A percentile compares a stretch with the other conserved stretches of the same genome.
Conservation (phyloP, 2,888 invertebrate genomes). For the Brenthis daphne region DNA sequence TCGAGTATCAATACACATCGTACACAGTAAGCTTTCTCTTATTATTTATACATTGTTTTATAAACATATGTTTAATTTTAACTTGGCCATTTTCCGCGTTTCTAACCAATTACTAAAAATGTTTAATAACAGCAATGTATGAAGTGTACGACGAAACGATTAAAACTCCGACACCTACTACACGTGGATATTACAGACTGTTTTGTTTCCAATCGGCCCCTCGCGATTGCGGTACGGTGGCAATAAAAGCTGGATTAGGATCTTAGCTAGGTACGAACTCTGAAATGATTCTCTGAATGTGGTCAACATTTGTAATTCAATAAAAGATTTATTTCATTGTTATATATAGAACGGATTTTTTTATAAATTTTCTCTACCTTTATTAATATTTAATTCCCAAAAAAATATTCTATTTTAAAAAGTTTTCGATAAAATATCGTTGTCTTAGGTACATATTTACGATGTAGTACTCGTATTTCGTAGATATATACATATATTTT, state of each 20-base stretch:
- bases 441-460: too few relatives aligned
- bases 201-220: constrained; percentile 39
- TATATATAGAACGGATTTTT: background rate
- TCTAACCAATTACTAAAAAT: constrained; percentile 13
- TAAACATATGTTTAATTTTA: background rate
- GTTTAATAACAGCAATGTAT: constrained; percentile 20
- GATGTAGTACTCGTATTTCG: too few relatives aligned
- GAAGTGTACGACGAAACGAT: constrained; percentile 29
- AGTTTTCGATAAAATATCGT: too few relatives aligned
- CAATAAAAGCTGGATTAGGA: constrained; percentile 37
- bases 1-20: too few relatives aligned
- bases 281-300: constrained; percentile 13
- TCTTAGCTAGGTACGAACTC: constrained; percentile 26
- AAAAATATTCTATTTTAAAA: too few relatives aligned
- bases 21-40: constrained; percentile 4
- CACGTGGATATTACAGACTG: constrained; percentile 35
- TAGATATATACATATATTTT: background rate
- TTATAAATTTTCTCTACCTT: too few relatives aligned
- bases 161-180: constrained; percentile 27
- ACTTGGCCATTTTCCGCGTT: constrained; percentile 25
- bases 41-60: constrained; percentile 13
- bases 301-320: constrained; percentile 6
- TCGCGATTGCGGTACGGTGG: constrained; percentile 28
- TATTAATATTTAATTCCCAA: too few relatives aligned
- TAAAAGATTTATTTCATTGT: background rate